Evolutionary conservation across 2,113 vertebrate species (phyloP).

Genomic region (Cygnus atratus): DNA sequence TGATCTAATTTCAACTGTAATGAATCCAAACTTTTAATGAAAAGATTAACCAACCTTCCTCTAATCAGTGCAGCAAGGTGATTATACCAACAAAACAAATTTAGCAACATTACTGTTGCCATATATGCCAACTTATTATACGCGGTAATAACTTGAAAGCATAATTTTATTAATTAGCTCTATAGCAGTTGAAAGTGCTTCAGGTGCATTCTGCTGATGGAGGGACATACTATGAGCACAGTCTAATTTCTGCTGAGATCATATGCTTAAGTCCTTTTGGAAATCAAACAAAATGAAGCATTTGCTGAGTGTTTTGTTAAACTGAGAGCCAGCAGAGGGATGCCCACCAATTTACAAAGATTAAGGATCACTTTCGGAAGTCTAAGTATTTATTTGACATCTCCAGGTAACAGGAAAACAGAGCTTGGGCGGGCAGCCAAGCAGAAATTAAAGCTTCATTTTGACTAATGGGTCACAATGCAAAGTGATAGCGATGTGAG

Average conservation of each 20-base stretch:
- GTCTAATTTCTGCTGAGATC: not conserved
- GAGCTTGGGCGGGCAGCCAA: not conserved
- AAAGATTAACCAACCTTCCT: not conserved
- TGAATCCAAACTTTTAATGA: not conserved
- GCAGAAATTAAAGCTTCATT: not conserved
- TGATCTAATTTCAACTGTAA: not conserved
- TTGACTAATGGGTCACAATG: not conserved
- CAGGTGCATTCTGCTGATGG: not conserved
- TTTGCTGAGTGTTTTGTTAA: conserved; percentile 1
- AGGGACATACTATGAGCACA: not conserved
- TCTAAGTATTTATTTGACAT: not conserved
- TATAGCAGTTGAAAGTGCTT: not conserved
- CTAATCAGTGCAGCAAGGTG: not conserved
- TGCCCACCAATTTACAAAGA: not conserved
- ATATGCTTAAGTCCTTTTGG: not conserved
- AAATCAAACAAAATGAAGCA: not conserved
- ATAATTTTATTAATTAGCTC: conserved; percentile 13
- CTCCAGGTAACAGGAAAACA: not conserved
- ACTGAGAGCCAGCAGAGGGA: not conserved
- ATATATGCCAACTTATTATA: not conserved
- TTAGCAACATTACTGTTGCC: not conserved
- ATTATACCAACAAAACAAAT: not conserved
- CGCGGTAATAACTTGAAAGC: not conserved
- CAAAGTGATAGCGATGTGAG: not conserved
- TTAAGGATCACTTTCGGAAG: not conserved